Evolutionary conservation across 35 echinoderm and acorn worm genomes (phyloP).

Genomic region (Ptychodera flava): DNA sequence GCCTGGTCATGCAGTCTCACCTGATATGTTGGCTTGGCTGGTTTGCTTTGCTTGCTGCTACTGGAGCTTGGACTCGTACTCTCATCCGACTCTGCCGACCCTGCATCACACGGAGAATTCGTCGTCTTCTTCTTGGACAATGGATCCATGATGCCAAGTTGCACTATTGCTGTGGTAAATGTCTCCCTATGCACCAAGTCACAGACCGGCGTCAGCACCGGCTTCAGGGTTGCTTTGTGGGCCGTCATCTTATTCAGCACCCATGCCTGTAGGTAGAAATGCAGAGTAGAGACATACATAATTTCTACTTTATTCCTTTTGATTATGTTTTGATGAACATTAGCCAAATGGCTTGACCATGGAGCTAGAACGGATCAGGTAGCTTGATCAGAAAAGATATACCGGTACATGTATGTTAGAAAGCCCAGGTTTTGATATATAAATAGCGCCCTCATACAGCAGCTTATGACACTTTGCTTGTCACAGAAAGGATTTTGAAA

Average conservation of each 20-base stretch:
- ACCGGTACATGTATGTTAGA: too few species aligned
- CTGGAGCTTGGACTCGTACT: neutral
- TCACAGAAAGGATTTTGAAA: too few species aligned
- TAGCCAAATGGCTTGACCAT: too few species aligned
- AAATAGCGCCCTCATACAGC: too few species aligned
- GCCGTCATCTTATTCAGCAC: slow-evolving; percentile 30
- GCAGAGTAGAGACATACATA: too few species aligned
- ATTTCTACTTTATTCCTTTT: too few species aligned
- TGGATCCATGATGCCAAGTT: slow-evolving; percentile 11
- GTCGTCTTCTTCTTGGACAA: neutral
- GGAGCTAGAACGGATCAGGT: too few species aligned
- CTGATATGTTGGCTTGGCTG: neutral
- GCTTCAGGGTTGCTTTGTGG: slow-evolving; percentile 20
- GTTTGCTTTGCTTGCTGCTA: neutral
- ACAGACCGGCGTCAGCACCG: slow-evolving; percentile 12
- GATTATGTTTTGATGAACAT: too few species aligned
- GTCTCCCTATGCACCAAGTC: slow-evolving; percentile 18
- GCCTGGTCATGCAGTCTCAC: neutral
- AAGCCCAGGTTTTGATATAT: too few species aligned
- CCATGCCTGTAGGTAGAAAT: slow-evolving; percentile 39
- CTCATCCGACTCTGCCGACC: neutral
- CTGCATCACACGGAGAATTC: neutral
- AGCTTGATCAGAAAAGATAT: too few species aligned
- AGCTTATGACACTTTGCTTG: too few species aligned
- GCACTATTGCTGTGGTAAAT: slow-evolving; percentile 14